Conservation (phyloP, 2,797 vertebrate genomes). For the Rhinoraja longicauda region DNA sequence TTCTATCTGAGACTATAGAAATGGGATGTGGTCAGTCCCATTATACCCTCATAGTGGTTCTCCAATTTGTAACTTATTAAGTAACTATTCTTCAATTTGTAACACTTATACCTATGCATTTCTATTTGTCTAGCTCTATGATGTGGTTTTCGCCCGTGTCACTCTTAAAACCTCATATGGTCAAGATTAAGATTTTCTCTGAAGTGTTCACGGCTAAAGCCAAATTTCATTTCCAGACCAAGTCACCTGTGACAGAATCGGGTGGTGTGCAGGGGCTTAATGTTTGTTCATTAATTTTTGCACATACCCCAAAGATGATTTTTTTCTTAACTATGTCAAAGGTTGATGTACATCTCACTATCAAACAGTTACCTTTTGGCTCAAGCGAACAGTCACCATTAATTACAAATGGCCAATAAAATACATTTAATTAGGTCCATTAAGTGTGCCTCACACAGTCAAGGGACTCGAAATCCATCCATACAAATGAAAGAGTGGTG, state of each 20-base stretch:
- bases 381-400: not conserved
- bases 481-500: no score
- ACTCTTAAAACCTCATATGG: not conserved
- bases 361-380: not conserved
- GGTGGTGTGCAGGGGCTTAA: not conserved
- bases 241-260: not conserved
- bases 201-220: not conserved
- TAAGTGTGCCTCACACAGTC: not conserved
- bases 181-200: not conserved
- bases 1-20: no score
- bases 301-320: not conserved
- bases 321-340: not conserved
- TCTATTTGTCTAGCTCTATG: no score
- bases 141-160: no score
- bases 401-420: not conserved
- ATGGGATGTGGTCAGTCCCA: no score
- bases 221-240: not conserved
- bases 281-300: not conserved
- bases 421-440: not conserved
- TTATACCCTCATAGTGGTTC: no score
- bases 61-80: no score
- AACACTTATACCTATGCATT: no score
- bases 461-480: no score
- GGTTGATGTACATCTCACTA: not conserved
- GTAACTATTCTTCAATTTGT: no score